Percentiles rank a stretch among this genome's conserved stretches.
These are phyloP conservation scores for Patiria pectinifera DNA, from an alignment of 53 echinoderm and acorn worm genomes.

Conservation along the genomic window DNA sequence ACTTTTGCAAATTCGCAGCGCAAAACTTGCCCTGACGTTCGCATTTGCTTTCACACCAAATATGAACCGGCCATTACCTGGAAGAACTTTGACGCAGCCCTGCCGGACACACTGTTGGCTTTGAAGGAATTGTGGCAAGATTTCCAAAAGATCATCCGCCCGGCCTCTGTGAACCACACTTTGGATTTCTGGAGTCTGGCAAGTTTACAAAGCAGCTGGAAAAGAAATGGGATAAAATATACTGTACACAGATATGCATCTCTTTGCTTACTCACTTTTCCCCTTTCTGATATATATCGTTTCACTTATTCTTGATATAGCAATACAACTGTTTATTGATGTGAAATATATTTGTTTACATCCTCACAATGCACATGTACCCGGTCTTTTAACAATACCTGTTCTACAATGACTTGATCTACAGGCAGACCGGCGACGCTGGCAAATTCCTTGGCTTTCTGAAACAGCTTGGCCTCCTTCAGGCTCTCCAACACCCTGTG, in stretches of 20 bases:
- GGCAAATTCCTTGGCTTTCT: conserved; percentile 90
- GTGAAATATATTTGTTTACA: no score
- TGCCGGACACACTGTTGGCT: conserved; percentile 62
- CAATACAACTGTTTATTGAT: no score
- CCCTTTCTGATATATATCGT: no score
- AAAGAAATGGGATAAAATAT: background rate
- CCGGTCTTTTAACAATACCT: conserved; percentile 55
- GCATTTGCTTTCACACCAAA: background rate
- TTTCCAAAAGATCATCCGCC: conserved; percentile 83
- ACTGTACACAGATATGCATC: no score
- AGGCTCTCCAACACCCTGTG: conserved; percentile 68
- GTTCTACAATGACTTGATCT: conserved; percentile 77
- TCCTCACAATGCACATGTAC: no score
- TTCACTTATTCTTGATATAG: no score
- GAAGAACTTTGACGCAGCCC: conserved; percentile 75
- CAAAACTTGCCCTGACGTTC: no score
- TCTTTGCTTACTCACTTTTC: no score
- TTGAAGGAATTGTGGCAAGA: conserved; percentile 80
- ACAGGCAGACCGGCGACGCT: conserved; percentile 67
- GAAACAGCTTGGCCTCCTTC: conserved; percentile 70
- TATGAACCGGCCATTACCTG: conserved; percentile 60
- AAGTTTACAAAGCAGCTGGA: conserved; percentile 80
- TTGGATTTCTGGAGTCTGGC: conserved; percentile 54
- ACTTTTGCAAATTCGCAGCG: no score
- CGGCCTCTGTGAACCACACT: conserved; percentile 67